Percentiles rank a stretch among this genome's conserved stretches.
Conservation (phyloP, 2,113 vertebrate genomes). For the Stomatorhinus ivindoensis region DNA sequence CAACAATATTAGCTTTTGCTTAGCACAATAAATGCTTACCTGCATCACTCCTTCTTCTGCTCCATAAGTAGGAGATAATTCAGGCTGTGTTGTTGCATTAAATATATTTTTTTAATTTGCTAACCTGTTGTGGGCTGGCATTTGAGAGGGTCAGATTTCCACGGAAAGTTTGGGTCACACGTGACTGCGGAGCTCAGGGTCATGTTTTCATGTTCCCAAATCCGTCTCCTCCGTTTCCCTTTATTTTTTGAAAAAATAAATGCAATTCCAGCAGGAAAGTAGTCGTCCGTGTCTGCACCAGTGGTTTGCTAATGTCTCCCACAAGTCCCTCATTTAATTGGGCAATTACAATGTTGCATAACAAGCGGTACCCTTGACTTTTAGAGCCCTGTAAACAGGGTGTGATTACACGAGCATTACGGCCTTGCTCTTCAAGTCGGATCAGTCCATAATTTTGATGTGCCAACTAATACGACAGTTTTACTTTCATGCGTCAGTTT, state of each 20-base stretch:
- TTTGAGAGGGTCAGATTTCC: neutral
- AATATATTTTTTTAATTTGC: neutral
- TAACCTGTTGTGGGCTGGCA: neutral
- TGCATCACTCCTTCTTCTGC: neutral
- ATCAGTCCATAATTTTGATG: neutral
- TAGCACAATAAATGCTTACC: neutral
- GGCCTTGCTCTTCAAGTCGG: neutral
- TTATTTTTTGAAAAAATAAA: neutral
- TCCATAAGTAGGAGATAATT: neutral
- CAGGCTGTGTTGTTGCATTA: neutral
- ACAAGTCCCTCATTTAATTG: constrained; percentile 5
- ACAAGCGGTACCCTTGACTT: neutral
- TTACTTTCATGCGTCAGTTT: neutral
- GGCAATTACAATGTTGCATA: constrained; percentile 4
- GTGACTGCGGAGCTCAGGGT: neutral
- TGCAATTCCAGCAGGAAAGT: neutral
- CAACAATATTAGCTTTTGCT: neutral
- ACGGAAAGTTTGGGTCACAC: neutral
- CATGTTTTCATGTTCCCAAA: neutral
- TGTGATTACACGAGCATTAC: neutral
- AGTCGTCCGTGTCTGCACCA: neutral
- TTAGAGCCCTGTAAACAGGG: constrained; percentile 8
- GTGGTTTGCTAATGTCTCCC: neutral
- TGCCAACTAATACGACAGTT: neutral
- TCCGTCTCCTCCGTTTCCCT: neutral